Base-by-base conservation (phyloP, 2,888 invertebrate genomes). In the Hipparchia semele region DNA sequence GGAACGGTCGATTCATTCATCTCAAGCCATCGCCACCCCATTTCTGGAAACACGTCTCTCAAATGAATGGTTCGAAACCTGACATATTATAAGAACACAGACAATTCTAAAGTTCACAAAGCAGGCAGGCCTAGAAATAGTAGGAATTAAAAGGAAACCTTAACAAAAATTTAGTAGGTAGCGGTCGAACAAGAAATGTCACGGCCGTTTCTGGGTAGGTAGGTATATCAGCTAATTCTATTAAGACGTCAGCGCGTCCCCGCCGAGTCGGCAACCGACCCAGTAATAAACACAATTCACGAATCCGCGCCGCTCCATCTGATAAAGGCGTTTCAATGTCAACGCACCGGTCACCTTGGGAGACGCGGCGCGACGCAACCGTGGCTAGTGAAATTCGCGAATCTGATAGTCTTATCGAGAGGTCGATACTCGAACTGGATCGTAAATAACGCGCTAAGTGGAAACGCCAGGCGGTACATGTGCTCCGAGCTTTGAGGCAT, bases 321-420 rank as follows among this genome's bases (percentile, higher is more conserved):
- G 87, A 88, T 89, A 90, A 87, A 89, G 89, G 84, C 89, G 89
- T 90, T 90, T 91, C 90, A 91, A 91, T 91, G 91, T 91, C 90
- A 90, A 89, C 91, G 90, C 85, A 87, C 89, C 90, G 90, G 90
- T 91, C 92, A 91, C 92, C 91, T 91, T 91, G 91, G 83, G 83
- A 79, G 82, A 82, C 82, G 82, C 77, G 76, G 90, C 83, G 84
- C 79, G 81, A 83, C 82, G 82, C 76, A 76, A 75, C 72, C 74
- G 75, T 71, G 75, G 62, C 83, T 83, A 83, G 84, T 86, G 84
- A 88, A 89, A 87, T 89, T 87, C 87, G 86, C 86, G 85, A 88
- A 87, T 86, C 86, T 86, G 87, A 86, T 83, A 84, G 74, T 77
- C 73, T 77, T 76, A 77, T 76, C 77, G 73, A 73, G 68, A 71